Base-by-base conservation (phyloP, 2,113 vertebrate genomes). In the Xenopus tropicalis region DNA sequence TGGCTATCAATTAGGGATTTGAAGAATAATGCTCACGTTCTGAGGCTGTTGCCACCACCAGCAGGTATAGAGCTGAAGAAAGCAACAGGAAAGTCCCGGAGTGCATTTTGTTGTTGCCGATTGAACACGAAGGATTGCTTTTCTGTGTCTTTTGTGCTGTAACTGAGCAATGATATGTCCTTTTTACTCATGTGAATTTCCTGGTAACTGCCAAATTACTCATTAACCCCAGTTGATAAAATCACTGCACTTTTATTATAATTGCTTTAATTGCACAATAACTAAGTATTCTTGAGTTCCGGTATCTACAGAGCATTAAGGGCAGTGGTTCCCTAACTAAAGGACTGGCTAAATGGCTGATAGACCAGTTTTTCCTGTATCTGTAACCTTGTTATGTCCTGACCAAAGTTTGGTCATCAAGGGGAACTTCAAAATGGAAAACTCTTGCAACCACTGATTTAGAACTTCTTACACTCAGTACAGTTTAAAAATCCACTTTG, bases 211-310 rank as follows among this genome's bases (percentile, higher is more conserved):
- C n/a, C 8, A 57, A 25, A 66, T 66, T 72, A 72, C 25, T 72
- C 51, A 72, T 72, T 72, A 72, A 72, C 71, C n/a, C 16, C 8
- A 21, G 62, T 14, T 13, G 51, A 65, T 56, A 54, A 72, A n/a
- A 44, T 23, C 3, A 16, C 23, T 62, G 69, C 58, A 51, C 46
- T 17, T 23, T 21, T 22, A 64, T 56, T 56, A 48, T 17, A 13
- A 14, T 54, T 54, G 14, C 46, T 43, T 23, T 21, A 42, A 72
- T 56, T 56, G n/a, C n/a, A 21, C 29, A 37, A 37, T 37, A 37
- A 2, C 29, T 37, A 37, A 37, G 10, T 37, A 37, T 37, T 37
- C 29, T 37, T 3, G 29, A 37, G 6, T 37, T 37, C 29, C 10
- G 29, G 29, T 4, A 9, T 37, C 10, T 37, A 37, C 29, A 37